Percentiles rank a stretch among this genome's conserved stretches.
These are phyloP conservation scores for Engystomops pustulosus DNA, from an alignment of 2,113 vertebrate species.

Conservation along the genomic window DNA sequence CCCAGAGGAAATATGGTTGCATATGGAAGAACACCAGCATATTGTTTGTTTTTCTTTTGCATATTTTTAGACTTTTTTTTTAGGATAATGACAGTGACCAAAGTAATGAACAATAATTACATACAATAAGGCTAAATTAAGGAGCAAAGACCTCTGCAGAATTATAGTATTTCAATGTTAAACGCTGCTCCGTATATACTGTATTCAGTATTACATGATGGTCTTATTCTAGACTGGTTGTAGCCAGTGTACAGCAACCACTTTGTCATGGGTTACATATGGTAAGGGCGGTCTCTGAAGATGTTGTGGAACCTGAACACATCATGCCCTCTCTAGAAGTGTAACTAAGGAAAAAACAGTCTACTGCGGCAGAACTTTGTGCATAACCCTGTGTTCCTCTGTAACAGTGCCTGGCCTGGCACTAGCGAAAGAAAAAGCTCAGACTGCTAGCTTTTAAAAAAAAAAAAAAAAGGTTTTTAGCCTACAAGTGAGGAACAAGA, in stretches of 20 bases:
- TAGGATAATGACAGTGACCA: constrained; percentile 19
- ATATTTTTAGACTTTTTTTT: constrained; percentile 24
- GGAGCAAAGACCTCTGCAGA: neutral
- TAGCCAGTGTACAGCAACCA: neutral
- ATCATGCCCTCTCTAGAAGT: too few relatives aligned
- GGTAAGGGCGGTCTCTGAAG: too few relatives aligned
- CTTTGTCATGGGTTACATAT: too few relatives aligned
- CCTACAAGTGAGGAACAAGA: too few relatives aligned
- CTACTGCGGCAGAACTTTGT: too few relatives aligned
- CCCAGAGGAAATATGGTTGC: constrained; percentile 4
- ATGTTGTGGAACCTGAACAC: too few relatives aligned
- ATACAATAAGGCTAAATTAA: neutral
- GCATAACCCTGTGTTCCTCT: too few relatives aligned
- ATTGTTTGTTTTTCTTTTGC: neutral
- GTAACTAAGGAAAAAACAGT: too few relatives aligned
- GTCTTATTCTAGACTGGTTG: neutral
- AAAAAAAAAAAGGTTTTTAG: too few relatives aligned
- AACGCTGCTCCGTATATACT: neutral
- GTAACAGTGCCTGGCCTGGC: too few relatives aligned
- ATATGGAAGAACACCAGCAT: constrained; percentile 25
- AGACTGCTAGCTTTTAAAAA: too few relatives aligned
- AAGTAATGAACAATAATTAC: constrained; percentile 19
- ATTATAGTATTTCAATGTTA: neutral
- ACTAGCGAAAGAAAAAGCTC: too few relatives aligned
- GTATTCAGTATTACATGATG: neutral